phyloP scores from a whole-genome alignment of 2,113 vertebrate species.

The Kryptolebias marmoratus region DNA sequence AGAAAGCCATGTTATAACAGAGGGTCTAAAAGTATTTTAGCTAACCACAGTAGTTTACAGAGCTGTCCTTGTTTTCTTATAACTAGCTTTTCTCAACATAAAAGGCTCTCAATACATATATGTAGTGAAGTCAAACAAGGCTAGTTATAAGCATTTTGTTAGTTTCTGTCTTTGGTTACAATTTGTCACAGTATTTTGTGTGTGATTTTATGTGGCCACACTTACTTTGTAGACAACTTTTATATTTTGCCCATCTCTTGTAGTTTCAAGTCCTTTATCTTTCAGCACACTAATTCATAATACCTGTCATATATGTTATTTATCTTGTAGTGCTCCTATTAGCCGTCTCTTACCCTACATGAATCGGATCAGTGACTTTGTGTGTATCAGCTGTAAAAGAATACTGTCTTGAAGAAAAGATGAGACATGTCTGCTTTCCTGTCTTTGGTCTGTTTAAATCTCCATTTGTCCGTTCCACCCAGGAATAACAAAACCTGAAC shows the following conservation, averaged over 20 bases:
- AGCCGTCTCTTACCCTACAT: conserved; percentile 30
- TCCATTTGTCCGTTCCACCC: conserved; percentile 21
- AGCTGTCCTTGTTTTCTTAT: too few species aligned
- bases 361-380: conserved; percentile 38
- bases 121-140: neutral
- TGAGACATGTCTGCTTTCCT: neutral
- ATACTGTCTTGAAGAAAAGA: neutral
- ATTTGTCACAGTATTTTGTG: neutral
- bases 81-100: too few species aligned
- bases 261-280: neutral
- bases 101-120: too few species aligned
- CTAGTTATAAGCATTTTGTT: neutral
- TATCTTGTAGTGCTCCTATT: conserved; percentile 22
- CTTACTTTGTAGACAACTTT: too few species aligned
- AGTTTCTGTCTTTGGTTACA: neutral
- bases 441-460: conserved; percentile 5
- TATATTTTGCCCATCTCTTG: too few species aligned
- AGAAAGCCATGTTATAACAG: neutral
- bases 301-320: conserved; percentile 34
- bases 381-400: conserved; percentile 29
- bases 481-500: conserved; percentile 24
- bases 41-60: too few species aligned
- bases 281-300: conserved; percentile 40
- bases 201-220: neutral
- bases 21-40: too few species aligned